Base-by-base conservation (phyloP, 2,888 invertebrate genomes). In the Sisyra terminalis region DNA sequence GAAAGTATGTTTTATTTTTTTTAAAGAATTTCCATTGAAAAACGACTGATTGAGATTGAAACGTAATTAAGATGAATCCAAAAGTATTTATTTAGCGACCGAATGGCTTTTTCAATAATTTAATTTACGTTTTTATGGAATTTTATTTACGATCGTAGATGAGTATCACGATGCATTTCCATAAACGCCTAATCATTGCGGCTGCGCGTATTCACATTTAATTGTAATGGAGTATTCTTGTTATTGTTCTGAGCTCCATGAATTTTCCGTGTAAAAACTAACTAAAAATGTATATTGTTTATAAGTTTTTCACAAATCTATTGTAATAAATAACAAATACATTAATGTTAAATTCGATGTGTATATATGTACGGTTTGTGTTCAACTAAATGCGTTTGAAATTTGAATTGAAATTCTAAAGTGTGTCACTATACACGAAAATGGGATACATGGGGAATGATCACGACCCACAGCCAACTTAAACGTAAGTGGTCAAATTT, bases 151-250 rank as follows among this genome's bases (percentile, higher is more conserved):
- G 24, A 5, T 24, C 7, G 24, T 24, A 24, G n/a, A n/a, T n/a
- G n/a, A n/a, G n/a, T n/a, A 24, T 24, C 24, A 3, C 5, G 5
- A 5, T 7, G 24, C 3, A 24, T 24, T 37, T 13, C 11, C 18
- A 37, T 16, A 18, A 37, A 37, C 37, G 11, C 18, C 18, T 18
- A 17, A n/a, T 13, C 18, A 37, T 30, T 13, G 6, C 30, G 24
- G 37, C 30, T 38, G 38, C 29, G 43, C 43, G 29, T 30, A 29
- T 37, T 18, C 10, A 10, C 24, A 24, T n/a, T 43, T 29, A 37
- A 38, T 17, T 43, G 43, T 43, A 43, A 43, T 43, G 43, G 43
- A 43, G 43, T 43, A 34, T n/a, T 16, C 38, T 38, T 43, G 43
- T 43, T 43, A 43, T 43, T 43, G 43, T 43, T 43, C 43, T 38